A percentile compares a stretch with the other conserved stretches of the same genome.
These are phyloP conservation scores for Oceanodroma leucorhoa DNA, from an alignment of 2,797 vertebrate species.

Conservation along the genomic window DNA sequence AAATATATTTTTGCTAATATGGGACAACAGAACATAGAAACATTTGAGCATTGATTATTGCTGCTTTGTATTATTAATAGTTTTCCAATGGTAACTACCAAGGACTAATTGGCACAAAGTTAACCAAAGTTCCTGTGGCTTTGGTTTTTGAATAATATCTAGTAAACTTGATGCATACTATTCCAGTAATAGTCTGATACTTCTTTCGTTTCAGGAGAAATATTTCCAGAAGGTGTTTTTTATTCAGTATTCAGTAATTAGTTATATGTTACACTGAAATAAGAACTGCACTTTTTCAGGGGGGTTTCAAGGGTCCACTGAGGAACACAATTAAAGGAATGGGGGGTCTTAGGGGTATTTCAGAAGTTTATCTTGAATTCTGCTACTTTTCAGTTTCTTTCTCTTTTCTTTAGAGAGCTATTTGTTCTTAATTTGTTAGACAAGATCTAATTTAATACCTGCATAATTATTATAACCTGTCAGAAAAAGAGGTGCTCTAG, in stretches of 20 bases:
- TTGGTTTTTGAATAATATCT: background rate
- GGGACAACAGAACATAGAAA: background rate
- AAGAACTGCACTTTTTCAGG: background rate
- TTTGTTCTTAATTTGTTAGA: background rate
- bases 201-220: background rate
- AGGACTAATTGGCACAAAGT: background rate
- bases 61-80: background rate
- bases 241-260: background rate
- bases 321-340: background rate
- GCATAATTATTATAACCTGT: background rate
- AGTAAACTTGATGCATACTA: background rate
- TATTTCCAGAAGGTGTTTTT: rapidly evolving
- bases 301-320: rapidly evolving
- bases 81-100: background rate
- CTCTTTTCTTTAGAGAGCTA: background rate
- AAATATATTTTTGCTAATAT: background rate
- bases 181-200: background rate
- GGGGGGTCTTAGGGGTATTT: background rate
- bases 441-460: background rate
- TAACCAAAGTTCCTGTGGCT: background rate
- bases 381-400: background rate
- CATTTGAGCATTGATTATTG: background rate
- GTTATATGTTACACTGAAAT: background rate
- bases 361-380: background rate
- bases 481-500: background rate